Conservation (phyloP, 2,113 vertebrate species). For the Eira barbara region DNA sequence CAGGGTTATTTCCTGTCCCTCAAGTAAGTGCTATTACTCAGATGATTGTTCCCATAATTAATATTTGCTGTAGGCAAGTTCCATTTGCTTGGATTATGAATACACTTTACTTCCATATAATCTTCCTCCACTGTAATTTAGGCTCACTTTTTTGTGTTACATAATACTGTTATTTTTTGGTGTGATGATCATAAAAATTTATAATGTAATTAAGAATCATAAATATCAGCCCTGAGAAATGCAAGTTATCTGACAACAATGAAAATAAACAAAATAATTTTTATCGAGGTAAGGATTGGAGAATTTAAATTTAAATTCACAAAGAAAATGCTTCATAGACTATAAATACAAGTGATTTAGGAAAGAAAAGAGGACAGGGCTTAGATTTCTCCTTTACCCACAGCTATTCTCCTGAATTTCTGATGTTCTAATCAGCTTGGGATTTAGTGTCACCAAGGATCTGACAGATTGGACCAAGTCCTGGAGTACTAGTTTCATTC, state of each 20-base stretch:
- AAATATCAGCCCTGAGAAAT: constrained; percentile 36
- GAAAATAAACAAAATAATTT: constrained; percentile 56
- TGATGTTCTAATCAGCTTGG: constrained; percentile 18
- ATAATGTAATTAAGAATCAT: constrained; percentile 42
- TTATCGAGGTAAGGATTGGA: constrained; percentile 52
- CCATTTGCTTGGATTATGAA: constrained; percentile 40
- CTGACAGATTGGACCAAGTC: neutral
- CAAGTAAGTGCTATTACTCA: neutral
- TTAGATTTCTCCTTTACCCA: constrained; percentile 21
- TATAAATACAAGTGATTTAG: constrained; percentile 35
- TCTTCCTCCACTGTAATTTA: constrained; percentile 28
- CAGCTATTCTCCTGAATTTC: constrained; percentile 1
- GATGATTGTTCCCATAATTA: constrained; percentile 28
- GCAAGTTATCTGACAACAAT: constrained; percentile 27
- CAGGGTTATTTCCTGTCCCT: constrained; percentile 18
- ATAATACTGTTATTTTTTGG: constrained; percentile 36
- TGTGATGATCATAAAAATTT: neutral
- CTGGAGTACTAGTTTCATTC: neutral
- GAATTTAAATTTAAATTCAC: constrained; percentile 45
- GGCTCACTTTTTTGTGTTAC: constrained; percentile 2
- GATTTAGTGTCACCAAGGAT: constrained; percentile 4
- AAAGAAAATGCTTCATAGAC: constrained; percentile 32
- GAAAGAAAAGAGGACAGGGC: neutral
- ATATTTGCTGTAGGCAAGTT: neutral
- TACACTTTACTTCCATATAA: neutral